Percentiles rank a stretch among this genome's conserved stretches.
Conservation (phyloP, 2,113 vertebrate genomes). For the Otocyon megalotis region DNA sequence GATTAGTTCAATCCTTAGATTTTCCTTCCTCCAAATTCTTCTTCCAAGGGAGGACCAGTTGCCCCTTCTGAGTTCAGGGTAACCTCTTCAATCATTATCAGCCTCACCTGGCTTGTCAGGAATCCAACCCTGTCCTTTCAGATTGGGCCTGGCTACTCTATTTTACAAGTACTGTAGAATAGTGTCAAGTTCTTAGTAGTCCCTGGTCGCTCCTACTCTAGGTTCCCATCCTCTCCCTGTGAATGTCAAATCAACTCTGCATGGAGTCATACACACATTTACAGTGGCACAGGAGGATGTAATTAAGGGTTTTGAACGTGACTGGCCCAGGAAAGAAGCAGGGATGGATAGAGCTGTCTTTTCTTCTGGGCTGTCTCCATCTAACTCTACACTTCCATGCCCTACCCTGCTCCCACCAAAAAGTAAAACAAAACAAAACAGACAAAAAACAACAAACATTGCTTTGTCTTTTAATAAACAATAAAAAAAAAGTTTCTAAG, state of each 20-base stretch:
- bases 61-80: constrained; percentile 26
- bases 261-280: not conserved
- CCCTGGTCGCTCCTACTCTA: not conserved
- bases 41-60: not conserved
- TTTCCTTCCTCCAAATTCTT: constrained; percentile 21
- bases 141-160: not conserved
- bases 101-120: constrained; percentile 42
- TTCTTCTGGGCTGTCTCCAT: constrained; percentile 65
- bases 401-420: constrained; percentile 68
- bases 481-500: not conserved
- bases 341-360: constrained; percentile 66
- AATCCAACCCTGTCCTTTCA: not conserved
- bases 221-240: constrained; percentile 22
- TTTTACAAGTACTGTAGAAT: not conserved
- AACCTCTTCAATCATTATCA: not conserved
- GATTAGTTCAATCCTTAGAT: constrained; percentile 30
- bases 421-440: constrained; percentile 73
- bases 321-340: constrained; percentile 71
- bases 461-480: constrained; percentile 86
- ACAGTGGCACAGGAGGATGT: not conserved
- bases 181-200: constrained; percentile 34
- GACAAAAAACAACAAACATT: constrained; percentile 71
- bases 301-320: constrained; percentile 57
- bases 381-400: constrained; percentile 43
- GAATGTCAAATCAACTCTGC: not conserved